Base-by-base conservation (phyloP, 2,888 invertebrate species). In the Yponomeuta cagnagella region DNA sequence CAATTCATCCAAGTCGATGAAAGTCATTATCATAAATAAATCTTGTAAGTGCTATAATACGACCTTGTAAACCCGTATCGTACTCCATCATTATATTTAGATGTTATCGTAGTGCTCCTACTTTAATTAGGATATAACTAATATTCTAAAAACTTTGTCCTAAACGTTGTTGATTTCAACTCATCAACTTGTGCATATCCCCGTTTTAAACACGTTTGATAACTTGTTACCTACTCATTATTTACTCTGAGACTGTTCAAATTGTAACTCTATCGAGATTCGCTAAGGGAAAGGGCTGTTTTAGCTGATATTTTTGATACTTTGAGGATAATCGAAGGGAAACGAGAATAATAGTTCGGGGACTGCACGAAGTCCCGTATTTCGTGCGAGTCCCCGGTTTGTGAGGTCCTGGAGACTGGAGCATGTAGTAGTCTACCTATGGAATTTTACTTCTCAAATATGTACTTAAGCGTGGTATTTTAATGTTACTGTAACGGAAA, bases 221-320 rank as follows among this genome's bases (percentile, higher is more conserved):
- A 58, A 89, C 75, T 90, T 92, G 91, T 91, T 91, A 90, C 89
- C 87, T 90, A 91, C 85, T 84, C 86, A 89, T 89, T 89, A 91
- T 89, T 90, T 91, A 90, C 87, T 90, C 90, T 85, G 91, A 92
- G 92, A 92, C 91, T 92, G 92, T 91, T 90, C 89, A 88, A 88
- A 86, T 84, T 88, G 83, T 87, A 58, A 84, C 84, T 85, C 86
- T 90, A 86, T 89, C 88, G 89, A 90, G 86, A 85, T 87, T 89
- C 90, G 87, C 86, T 90, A 90, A 90, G 85, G 90, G 90, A 92
- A 92, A 90, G 90, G 90, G 88, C 90, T 88, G 84, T 89, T 87
- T 89, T 85, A 89, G 91, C 90, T 88, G 88, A 92, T 92, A 92
- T 92, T 92, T 92, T 92, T 92, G 91, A 92, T 91, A 92, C 91